Evolutionary conservation across 2,113 vertebrate species (phyloP).

Genomic region (Ctenodactylus gundi): DNA sequence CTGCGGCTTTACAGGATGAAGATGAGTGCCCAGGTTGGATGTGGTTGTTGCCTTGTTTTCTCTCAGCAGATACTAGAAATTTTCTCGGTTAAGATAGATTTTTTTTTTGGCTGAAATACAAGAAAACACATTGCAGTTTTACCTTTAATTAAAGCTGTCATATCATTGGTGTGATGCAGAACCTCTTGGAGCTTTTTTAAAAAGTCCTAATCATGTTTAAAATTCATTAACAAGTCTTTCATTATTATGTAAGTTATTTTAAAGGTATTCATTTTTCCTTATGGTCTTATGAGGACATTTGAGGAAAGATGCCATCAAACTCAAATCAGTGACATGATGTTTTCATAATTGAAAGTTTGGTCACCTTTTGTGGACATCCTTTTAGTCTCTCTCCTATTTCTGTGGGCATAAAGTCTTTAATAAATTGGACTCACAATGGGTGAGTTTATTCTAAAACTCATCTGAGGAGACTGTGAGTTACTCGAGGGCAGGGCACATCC

Average conservation of each 20-base stretch:
- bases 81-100: constrained; percentile 9
- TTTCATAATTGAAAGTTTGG: background rate
- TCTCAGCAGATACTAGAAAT: background rate
- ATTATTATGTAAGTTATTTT: constrained; percentile 22
- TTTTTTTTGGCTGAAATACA: constrained; percentile 6
- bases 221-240: background rate
- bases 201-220: constrained; percentile 41
- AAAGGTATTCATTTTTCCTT: constrained; percentile 26
- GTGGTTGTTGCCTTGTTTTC: background rate
- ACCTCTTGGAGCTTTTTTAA: background rate
- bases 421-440: background rate
- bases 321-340: background rate
- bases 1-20: background rate
- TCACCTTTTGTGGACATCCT: background rate
- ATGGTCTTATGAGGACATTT: background rate
- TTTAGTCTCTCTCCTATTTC: background rate
- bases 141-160: background rate
- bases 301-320: background rate
- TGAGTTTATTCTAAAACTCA: constrained; percentile 14
- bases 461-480: background rate
- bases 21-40: background rate
- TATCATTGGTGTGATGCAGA: background rate
- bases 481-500: background rate
- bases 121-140: background rate
- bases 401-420: background rate